These are phyloP conservation scores for Chalcosyrphus nemorum DNA, from an alignment of 2,888 invertebrate species.

Conservation along the genomic window DNA sequence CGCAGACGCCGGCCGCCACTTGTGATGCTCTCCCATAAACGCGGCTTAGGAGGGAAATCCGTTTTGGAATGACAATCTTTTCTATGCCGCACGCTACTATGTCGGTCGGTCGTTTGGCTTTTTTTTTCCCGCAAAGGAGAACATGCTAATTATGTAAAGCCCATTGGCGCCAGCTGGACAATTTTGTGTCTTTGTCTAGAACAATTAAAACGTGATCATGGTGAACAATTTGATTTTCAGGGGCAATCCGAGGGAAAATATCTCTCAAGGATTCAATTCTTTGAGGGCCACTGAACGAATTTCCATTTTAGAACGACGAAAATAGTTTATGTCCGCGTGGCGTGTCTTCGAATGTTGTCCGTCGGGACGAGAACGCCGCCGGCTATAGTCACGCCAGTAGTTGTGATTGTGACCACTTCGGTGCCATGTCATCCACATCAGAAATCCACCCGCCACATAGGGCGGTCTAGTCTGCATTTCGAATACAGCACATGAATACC, in stretches of 20 bases:
- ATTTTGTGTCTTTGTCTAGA: conserved; percentile 64
- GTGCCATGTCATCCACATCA: conserved; percentile 61
- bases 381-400: no score
- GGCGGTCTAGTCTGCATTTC: conserved; percentile 72
- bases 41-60: conserved; percentile 57
- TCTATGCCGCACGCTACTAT: conserved; percentile 46
- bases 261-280: conserved; percentile 61
- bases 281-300: conserved; percentile 53
- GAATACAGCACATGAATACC: conserved; percentile 66
- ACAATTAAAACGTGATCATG: conserved; percentile 73
- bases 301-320: conserved; percentile 64
- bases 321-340: conserved; percentile 67
- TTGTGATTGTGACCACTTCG: conserved; percentile 28
- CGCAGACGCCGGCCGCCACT: conserved; percentile 48
- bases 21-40: conserved; percentile 40
- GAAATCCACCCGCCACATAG: conserved; percentile 63
- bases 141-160: conserved; percentile 71
- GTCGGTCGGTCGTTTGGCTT: conserved; percentile 39
- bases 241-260: conserved; percentile 36
- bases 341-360: conserved; percentile 40
- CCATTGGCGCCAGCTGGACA: conserved; percentile 69
- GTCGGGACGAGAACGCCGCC: conserved; percentile 13
- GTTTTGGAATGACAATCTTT: conserved; percentile 44
- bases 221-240: conserved; percentile 65
- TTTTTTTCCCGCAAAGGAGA: conserved; percentile 44